Base-by-base conservation (phyloP, 2,797 vertebrate species). In the Lacerta viridis region DNA sequence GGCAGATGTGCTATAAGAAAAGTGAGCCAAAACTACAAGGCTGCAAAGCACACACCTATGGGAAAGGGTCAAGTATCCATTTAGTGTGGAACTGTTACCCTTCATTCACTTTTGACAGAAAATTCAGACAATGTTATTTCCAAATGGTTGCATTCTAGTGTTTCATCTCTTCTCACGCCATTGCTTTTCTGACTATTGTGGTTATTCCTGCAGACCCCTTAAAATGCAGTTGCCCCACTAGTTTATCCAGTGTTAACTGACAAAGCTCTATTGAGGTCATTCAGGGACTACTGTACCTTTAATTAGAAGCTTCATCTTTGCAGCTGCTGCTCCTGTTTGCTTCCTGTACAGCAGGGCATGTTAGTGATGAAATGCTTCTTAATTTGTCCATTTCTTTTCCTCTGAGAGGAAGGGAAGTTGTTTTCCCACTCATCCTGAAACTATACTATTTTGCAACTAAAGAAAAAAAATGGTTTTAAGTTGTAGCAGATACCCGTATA, bases 61-160 rank as follows among this genome's bases (percentile, higher is more conserved):
- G 50, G 50, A 1, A 15, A 55, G 13, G 50, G 50, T 55, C n/a
- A 84, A 59, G 39, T 33, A 36, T 46, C 39, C 10, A 23, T 71
- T 83, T 72, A 74, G 69, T 55, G 33, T 84, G 46, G 50, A 74
- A 84, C 55, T 74, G 71, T 84, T 46, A 74, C 39, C 68, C n/a
- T 33, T 46, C 33, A 74, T 29, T 46, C 69, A 74, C 36, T 84
- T 84, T 74, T 74, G 69, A 74, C 46, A 74, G 23, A 74, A 43
- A 55, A 84, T 74, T 7, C 39, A 8, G 23, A 36, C 43, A 29
- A 29, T 50, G 43, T n/a, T 4, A 29, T 50, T 78, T 13, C 27
- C 76, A 27, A 27, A 6, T 4, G 11, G 5, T 15, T 78, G 41
- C 43, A 78, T 78, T 50, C 43, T 43, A 78, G 23, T 76, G 75